Percentiles rank a stretch among this genome's conserved stretches.
phyloP scores from a whole-genome alignment of 2,888 invertebrate species.

The Eupithecia subfuscata region DNA sequence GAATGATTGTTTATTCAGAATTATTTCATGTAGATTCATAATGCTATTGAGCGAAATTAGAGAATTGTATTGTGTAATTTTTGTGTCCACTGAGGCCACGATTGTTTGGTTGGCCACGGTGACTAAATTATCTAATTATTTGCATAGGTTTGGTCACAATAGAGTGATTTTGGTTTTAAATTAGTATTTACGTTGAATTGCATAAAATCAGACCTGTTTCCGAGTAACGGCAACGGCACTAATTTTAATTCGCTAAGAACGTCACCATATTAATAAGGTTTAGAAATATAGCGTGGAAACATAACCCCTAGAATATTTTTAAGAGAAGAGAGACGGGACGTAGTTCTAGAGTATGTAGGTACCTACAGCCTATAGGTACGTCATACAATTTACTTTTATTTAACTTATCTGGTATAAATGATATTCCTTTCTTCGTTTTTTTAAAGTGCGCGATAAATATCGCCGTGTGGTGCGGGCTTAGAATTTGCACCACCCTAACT shows the following conservation, averaged over 20 bases:
- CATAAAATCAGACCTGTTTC: background rate
- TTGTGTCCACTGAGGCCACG: slow-evolving; percentile 46
- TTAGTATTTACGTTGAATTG: background rate
- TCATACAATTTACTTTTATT: background rate
- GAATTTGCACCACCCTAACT: too few species aligned
- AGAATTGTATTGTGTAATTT: slow-evolving; percentile 43
- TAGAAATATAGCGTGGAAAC: background rate
- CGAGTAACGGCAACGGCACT: background rate
- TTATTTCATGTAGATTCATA: slow-evolving; percentile 42
- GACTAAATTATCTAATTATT: slow-evolving; percentile 3
- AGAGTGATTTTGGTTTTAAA: background rate
- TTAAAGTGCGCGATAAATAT: background rate
- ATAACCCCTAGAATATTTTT: background rate
- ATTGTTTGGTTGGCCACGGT: slow-evolving; percentile 19
- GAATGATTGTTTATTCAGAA: slow-evolving; percentile 42
- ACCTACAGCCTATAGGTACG: background rate
- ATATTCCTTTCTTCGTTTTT: background rate
- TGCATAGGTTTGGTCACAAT: background rate
- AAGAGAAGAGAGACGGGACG: background rate
- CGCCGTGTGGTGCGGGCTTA: too few species aligned
- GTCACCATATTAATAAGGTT: background rate
- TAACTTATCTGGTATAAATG: background rate
- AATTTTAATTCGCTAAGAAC: background rate
- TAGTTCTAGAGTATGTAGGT: background rate
- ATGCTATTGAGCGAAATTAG: slow-evolving; percentile 46